Conservation (phyloP, 2,888 invertebrate genomes). For the Epistrophe grossulariae region DNA sequence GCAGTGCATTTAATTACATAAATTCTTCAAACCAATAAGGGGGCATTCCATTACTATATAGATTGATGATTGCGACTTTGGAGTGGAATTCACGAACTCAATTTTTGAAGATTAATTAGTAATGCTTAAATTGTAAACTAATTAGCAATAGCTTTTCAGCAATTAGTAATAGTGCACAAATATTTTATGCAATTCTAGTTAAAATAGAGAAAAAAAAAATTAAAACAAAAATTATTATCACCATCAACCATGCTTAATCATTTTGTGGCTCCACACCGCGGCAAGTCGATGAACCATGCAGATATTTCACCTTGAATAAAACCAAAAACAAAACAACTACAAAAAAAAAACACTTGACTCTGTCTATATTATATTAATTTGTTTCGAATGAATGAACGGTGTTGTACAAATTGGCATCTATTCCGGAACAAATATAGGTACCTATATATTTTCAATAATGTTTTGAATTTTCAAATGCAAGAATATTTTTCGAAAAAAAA, state of each 20-base stretch:
- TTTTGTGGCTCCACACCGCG: not conserved
- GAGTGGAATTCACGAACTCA: constrained; percentile 3
- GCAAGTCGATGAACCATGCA: not conserved
- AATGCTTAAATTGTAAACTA: constrained; percentile 33
- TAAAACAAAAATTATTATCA: not conserved
- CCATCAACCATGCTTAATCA: not conserved
- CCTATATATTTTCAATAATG: not conserved
- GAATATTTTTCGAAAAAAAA: not conserved
- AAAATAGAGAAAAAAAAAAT: not conserved
- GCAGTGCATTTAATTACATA: constrained; percentile 6
- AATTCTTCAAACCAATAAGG: constrained; percentile 6
- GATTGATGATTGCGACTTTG: not conserved
- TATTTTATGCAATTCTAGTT: not conserved
- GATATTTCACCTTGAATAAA: constrained; percentile 17
- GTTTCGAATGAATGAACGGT: constrained; percentile 25
- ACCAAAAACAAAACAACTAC: not conserved
- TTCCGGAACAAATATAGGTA: constrained; percentile 48
- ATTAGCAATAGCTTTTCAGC: constrained; percentile 10
- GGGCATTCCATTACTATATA: constrained; percentile 8
- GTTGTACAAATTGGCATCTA: constrained; percentile 47
- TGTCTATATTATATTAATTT: constrained; percentile 1
- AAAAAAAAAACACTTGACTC: not conserved
- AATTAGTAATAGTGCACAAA: constrained; percentile 9
- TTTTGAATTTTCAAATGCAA: constrained; percentile 5
- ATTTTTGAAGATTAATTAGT: constrained; percentile 40